Percentiles rank a stretch among this genome's conserved stretches.
These are phyloP conservation scores for Aethes cnicana DNA, from an alignment of 2,888 invertebrate species.

Conservation along the genomic window DNA sequence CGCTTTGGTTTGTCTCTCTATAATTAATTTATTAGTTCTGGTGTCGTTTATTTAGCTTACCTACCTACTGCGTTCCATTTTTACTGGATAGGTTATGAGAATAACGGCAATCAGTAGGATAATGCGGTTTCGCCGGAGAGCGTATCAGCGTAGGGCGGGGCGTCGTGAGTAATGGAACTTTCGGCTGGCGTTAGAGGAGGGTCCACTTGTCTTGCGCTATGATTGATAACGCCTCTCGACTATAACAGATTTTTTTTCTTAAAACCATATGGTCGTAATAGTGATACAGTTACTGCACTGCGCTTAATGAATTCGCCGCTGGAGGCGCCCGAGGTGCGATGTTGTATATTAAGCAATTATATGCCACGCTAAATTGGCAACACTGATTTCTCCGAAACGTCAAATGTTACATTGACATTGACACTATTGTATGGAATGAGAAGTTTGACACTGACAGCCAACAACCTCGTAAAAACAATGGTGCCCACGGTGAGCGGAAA, in stretches of 20 bases:
- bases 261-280: constrained; percentile 48
- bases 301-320: background rate
- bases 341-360: no score
- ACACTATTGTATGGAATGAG: no score
- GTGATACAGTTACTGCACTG: background rate
- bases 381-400: no score
- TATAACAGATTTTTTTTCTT: constrained; percentile 65
- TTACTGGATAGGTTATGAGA: constrained; percentile 18
- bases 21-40: constrained; percentile 14
- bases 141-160: constrained; percentile 75
- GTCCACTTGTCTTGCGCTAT: constrained; percentile 80
- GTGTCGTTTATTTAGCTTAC: constrained; percentile 11
- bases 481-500: no score
- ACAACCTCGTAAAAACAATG: no score
- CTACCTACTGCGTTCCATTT: constrained; percentile 24
- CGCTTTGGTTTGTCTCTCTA: background rate
- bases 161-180: constrained; percentile 77
- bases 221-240: constrained; percentile 73
- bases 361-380: no score
- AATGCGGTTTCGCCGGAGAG: constrained; percentile 57
- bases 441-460: no score
- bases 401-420: no score
- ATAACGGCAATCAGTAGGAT: constrained; percentile 41
- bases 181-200: constrained; percentile 74
- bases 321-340: no score